A percentile compares a stretch with the other conserved stretches of the same genome.
Evolutionary conservation across 2,113 vertebrate species (phyloP).

Genomic region (Noctilio leporinus): DNA sequence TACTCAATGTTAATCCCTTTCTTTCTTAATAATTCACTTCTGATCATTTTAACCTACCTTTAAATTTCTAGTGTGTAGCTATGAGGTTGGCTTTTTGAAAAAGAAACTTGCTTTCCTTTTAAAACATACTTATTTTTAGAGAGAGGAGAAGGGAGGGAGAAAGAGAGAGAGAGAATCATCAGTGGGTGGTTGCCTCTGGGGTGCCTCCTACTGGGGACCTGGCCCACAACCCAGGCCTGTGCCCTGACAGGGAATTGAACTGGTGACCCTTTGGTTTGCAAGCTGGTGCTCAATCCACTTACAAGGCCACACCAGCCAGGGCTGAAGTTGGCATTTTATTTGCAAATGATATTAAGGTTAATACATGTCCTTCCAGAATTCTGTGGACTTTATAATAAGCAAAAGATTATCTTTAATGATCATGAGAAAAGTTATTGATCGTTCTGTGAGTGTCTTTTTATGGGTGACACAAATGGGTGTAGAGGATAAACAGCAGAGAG

Average conservation of each 20-base stretch:
- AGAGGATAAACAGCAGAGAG: not conserved
- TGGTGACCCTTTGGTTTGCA: too few relatives aligned
- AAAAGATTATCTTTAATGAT: not conserved
- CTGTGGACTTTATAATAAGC: not conserved
- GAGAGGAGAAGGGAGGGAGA: too few relatives aligned
- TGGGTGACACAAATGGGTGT: not conserved
- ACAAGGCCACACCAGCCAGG: too few relatives aligned
- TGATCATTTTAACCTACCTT: not conserved
- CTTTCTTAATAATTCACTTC: not conserved
- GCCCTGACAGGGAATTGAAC: too few relatives aligned
- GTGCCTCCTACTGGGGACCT: too few relatives aligned
- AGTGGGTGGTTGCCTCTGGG: too few relatives aligned
- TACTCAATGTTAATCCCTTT: not conserved
- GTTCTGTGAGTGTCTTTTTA: not conserved
- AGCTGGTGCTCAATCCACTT: too few relatives aligned
- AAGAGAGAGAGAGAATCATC: too few relatives aligned
- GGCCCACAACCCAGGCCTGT: too few relatives aligned
- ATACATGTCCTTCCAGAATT: not conserved
- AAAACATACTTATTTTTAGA: too few relatives aligned
- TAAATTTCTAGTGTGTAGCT: not conserved
- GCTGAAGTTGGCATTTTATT: not conserved
- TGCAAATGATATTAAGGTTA: not conserved
- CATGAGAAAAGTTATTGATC: not conserved
- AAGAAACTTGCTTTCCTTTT: too few relatives aligned
- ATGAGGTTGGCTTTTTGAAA: not conserved